Conservation (phyloP, 1,140 invertebrate species). For the Aricia agestis region DNA sequence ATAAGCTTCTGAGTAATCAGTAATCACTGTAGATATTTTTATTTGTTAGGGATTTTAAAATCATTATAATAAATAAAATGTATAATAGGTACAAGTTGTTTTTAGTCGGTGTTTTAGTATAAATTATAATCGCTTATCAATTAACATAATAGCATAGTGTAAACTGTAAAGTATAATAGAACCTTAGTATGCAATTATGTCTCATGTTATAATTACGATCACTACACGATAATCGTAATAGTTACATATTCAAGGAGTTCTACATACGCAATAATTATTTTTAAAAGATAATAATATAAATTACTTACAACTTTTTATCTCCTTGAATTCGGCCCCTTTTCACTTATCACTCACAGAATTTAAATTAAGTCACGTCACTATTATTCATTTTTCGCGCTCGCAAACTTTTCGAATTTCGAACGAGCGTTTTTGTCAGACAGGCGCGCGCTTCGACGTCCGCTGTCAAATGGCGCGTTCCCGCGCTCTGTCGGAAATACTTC, state of each 20-base stretch:
- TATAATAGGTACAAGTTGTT: too few relatives aligned
- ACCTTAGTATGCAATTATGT: not conserved
- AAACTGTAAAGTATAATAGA: not conserved
- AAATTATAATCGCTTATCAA: too few relatives aligned
- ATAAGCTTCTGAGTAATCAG: too few relatives aligned
- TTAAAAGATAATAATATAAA: not conserved
- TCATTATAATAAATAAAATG: too few relatives aligned
- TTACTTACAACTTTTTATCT: not conserved
- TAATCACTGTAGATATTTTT: too few relatives aligned
- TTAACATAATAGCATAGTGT: too few relatives aligned
- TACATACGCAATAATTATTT: not conserved
- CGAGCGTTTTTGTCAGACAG: not conserved
- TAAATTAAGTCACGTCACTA: not conserved
- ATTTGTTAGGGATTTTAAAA: too few relatives aligned
- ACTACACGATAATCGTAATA: not conserved
- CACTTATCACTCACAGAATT: not conserved
- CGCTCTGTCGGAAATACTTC: not conserved
- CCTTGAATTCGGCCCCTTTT: not conserved
- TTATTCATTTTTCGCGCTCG: not conserved
- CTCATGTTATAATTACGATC: not conserved
- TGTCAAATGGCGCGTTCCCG: not conserved
- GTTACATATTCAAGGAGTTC: not conserved
- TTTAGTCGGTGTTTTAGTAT: too few relatives aligned
- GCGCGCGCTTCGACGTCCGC: not conserved
- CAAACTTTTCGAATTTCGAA: not conserved